Evolutionary conservation across 2,113 vertebrate genomes (phyloP).

Genomic region (Oreochromis tanganicae): DNA sequence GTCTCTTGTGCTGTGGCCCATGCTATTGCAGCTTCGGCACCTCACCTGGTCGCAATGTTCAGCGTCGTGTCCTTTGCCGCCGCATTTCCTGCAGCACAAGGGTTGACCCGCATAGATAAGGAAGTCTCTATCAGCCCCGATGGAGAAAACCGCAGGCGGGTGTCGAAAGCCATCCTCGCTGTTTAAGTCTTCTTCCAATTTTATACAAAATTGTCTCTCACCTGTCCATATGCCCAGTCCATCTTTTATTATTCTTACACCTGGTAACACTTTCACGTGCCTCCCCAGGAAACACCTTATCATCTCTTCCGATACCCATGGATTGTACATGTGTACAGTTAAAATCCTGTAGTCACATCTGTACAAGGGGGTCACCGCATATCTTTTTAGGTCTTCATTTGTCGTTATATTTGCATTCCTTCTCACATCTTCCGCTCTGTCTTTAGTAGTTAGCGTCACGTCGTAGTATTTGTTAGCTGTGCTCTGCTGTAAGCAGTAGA

Average conservation of each 20-base stretch:
- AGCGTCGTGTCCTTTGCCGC: neutral
- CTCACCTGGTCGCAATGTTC: neutral
- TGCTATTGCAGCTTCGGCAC: neutral
- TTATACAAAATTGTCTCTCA: neutral
- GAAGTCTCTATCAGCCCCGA: neutral
- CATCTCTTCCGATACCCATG: neutral
- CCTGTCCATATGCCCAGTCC: neutral
- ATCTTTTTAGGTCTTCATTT: too few species aligned
- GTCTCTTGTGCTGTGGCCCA: neutral
- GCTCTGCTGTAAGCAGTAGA: too few species aligned
- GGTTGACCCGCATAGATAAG: neutral
- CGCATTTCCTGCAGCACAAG: neutral
- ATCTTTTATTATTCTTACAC: neutral
- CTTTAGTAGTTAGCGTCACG: too few species aligned
- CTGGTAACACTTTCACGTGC: neutral
- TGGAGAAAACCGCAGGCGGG: neutral
- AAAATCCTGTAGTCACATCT: too few species aligned
- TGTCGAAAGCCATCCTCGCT: neutral
- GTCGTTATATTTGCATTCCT: too few species aligned
- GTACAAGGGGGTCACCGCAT: too few species aligned
- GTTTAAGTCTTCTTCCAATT: neutral
- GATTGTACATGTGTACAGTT: neutral
- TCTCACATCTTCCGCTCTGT: too few species aligned
- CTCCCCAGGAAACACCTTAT: neutral
- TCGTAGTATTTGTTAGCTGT: too few species aligned